Conservation (phyloP, 2,113 vertebrate genomes). For the Seriola dumerili region DNA sequence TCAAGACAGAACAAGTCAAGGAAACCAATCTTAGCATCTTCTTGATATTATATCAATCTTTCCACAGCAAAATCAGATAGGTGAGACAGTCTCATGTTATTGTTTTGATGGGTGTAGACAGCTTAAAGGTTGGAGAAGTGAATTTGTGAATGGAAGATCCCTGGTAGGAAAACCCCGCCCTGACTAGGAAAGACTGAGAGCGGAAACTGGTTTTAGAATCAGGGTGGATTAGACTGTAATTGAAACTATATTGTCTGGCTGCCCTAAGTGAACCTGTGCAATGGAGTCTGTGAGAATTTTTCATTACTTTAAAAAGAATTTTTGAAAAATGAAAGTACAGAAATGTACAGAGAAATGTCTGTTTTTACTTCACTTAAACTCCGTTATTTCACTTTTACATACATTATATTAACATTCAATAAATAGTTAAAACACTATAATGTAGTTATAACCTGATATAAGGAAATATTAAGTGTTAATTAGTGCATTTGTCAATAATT, state of each 20-base stretch:
- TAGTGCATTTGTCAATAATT: no score
- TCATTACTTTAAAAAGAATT: background rate
- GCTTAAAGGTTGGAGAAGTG: constrained; percentile 42
- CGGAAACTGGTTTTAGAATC: constrained; percentile 41
- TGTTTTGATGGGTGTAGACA: constrained; percentile 48
- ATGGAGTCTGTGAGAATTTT: background rate
- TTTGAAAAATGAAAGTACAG: background rate
- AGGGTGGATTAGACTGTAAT: constrained; percentile 15
- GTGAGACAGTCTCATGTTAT: constrained; percentile 20
- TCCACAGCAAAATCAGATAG: constrained; percentile 24
- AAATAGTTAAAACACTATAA: background rate
- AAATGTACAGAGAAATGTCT: background rate
- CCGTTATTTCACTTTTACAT: no score
- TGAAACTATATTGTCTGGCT: background rate
- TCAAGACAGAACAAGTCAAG: constrained; percentile 16
- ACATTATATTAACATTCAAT: no score
- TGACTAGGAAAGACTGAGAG: constrained; percentile 27
- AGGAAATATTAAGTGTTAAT: no score
- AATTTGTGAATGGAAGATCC: constrained; percentile 43
- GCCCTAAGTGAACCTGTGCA: background rate
- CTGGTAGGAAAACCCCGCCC: constrained; percentile 30
- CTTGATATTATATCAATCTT: constrained; percentile 44
- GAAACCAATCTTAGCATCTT: constrained; percentile 39
- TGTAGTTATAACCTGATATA: background rate
- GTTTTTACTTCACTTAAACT: background rate